Percentiles rank a stretch among this genome's conserved stretches.
These are phyloP conservation scores for Thera britannica DNA, from an alignment of 2,888 invertebrate genomes.

Conservation along the genomic window DNA sequence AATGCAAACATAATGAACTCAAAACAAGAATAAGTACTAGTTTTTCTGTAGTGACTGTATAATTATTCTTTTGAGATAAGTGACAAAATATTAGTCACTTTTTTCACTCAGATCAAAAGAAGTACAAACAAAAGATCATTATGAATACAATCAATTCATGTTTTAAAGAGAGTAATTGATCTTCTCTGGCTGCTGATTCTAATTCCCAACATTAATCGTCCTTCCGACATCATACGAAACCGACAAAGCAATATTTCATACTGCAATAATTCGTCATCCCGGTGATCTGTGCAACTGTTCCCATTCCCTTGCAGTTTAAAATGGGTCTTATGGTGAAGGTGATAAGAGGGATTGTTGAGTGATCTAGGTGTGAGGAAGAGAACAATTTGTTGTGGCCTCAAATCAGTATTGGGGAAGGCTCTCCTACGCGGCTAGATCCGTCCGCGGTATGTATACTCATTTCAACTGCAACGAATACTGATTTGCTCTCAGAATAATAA, in stretches of 20 bases:
- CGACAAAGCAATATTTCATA: conserved; percentile 36
- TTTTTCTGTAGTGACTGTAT: too few species aligned
- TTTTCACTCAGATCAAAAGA: too few species aligned
- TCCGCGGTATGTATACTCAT: conserved; percentile 46
- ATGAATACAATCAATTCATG: too few species aligned
- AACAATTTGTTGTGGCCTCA: conserved; percentile 82
- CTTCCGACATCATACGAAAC: conserved; percentile 16
- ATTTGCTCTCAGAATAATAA: neutral
- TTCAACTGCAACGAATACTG: conserved; percentile 8
- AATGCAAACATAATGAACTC: conserved; percentile 1
- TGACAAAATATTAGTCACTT: too few species aligned
- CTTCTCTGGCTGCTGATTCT: neutral
- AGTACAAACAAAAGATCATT: too few species aligned
- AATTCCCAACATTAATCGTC: conserved; percentile 31
- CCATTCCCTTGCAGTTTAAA: conserved; percentile 65
- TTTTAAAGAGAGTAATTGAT: too few species aligned
- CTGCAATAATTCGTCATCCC: conserved; percentile 63
- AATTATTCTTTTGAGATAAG: too few species aligned
- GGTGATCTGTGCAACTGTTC: conserved; percentile 58
- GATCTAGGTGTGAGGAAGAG: conserved; percentile 71
- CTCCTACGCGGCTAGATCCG: conserved; percentile 72
- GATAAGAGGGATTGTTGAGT: conserved; percentile 69
- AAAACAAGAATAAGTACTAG: neutral
- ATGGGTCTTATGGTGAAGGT: conserved; percentile 61
- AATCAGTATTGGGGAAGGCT: conserved; percentile 80